Conservation (phyloP, 30 jellyfish, hydroid and myxozoan genomes). For the Aurelia sp. region DNA sequence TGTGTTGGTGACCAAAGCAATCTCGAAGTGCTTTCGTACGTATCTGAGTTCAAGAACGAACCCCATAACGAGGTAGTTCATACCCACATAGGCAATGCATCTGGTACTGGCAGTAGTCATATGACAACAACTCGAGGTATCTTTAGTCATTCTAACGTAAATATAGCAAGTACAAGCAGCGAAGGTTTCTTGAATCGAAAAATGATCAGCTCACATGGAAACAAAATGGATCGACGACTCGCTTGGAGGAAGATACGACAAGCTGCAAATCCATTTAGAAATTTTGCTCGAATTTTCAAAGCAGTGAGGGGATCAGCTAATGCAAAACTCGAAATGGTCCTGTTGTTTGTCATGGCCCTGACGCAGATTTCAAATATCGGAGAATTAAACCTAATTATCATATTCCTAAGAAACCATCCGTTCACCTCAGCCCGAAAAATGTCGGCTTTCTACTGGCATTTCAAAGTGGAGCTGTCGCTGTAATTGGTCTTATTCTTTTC, state of each 20-base stretch:
- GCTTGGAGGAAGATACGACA: neutral
- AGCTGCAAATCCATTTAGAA: slow-evolving; percentile 41
- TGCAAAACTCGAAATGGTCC: neutral
- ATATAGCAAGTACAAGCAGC: too few relatives aligned
- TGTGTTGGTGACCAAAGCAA: too few relatives aligned
- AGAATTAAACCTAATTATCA: slow-evolving; percentile 27
- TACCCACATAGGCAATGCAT: too few relatives aligned
- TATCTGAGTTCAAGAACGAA: too few relatives aligned
- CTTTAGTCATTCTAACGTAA: too few relatives aligned
- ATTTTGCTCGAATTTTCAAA: neutral
- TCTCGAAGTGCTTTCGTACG: too few relatives aligned
- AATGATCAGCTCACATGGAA: neutral
- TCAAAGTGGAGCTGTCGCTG: slow-evolving; percentile 10
- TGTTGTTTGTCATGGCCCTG: slow-evolving; percentile 15
- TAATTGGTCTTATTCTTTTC: slow-evolving; percentile 37
- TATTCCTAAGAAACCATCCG: slow-evolving; percentile 18
- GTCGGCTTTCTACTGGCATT: slow-evolving; percentile 34
- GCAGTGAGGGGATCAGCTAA: slow-evolving; percentile 23
- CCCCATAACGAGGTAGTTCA: too few relatives aligned
- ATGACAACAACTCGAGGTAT: too few relatives aligned
- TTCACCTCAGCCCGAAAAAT: slow-evolving; percentile 11
- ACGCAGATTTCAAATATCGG: slow-evolving; percentile 12
- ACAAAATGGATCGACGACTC: neutral
- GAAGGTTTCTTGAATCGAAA: neutral
- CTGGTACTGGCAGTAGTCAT: too few relatives aligned